Base-by-base conservation (phyloP, 2,888 invertebrate species). In the Gastracanthus pulcherrimus region DNA sequence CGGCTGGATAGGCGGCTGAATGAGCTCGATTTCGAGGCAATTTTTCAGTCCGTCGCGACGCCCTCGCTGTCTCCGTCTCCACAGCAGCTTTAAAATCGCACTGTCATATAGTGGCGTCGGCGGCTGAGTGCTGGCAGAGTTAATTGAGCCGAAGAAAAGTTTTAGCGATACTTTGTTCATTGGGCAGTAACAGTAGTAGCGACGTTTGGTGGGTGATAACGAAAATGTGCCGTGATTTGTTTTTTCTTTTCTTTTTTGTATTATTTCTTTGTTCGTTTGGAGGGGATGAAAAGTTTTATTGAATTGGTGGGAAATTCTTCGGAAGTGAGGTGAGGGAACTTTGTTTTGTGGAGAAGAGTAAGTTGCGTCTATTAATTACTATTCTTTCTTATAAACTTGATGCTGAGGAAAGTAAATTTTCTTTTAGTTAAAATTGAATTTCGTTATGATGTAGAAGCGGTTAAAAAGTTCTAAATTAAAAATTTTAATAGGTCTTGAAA, bases 21-120 rank as follows among this genome's bases (percentile, higher is more conserved):
- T 80, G 76, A 67, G 60, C 76, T 70, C 76, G 76, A 82, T 74
- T 80, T 64, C 66, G 72, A 76, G 82, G 82, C 75, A 69, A 80
- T 75, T 80, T 79, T 79, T 80, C 69, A 67, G 45, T 31, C 62
- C 58, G 64, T 38, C 58, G n/a, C 36, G 36, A 48, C 16, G 58
- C 51, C 6, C n/a, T 19, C 34, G 71, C 58, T 5, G 13, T 58
- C 16, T 38, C 51, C n/a, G 58, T 38, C 55, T 19, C 16, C 16
- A 0, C 3, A 11, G n/a, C 23, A 13, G 26, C 38, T 58, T 41
- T 48, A 64, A 60, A 74, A 31, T 74, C n/a, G 23, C 19, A 23
- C 1, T 5, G n/a, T 38, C 51, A 31, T 64, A 16, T 48, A n/a
- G 13, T 48, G 34, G 55, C 51, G 48, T 48, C 7, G 48, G 6